These are phyloP conservation scores for Trilocha varians DNA, from an alignment of 2,888 invertebrate species.

Conservation along the genomic window DNA sequence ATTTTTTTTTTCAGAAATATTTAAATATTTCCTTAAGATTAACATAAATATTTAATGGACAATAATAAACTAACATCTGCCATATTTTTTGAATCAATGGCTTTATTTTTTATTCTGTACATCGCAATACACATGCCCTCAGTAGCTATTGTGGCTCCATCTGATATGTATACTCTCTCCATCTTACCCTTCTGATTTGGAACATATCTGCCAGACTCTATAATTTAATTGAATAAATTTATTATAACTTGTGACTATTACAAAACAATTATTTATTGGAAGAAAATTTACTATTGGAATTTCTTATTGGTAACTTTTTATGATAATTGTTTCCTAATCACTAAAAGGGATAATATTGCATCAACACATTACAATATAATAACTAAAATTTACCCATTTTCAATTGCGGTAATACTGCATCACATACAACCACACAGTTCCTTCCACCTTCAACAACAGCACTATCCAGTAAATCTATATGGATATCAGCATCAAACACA, in stretches of 20 bases:
- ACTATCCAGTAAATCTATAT: slow-evolving; percentile 75
- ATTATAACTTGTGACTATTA: no score
- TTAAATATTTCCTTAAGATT: no score
- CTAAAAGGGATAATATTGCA: neutral
- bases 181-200: slow-evolving; percentile 57
- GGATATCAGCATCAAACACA: slow-evolving; percentile 77
- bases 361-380: neutral
- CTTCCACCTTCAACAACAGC: slow-evolving; percentile 76
- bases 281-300: no score
- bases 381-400: slow-evolving; percentile 69
- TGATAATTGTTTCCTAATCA: no score
- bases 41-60: neutral
- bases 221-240: no score
- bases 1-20: no score
- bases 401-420: slow-evolving; percentile 77
- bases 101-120: slow-evolving; percentile 76
- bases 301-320: no score
- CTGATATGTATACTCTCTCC: slow-evolving; percentile 75
- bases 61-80: slow-evolving; percentile 67
- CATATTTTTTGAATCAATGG: slow-evolving; percentile 77
- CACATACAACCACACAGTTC: slow-evolving; percentile 76
- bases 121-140: slow-evolving; percentile 79
- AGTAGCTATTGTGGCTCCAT: slow-evolving; percentile 71
- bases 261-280: no score
- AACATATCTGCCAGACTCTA: slow-evolving; percentile 77